Evolutionary conservation across 2,888 invertebrate genomes (phyloP).

Genomic region (Erebia palarica): DNA sequence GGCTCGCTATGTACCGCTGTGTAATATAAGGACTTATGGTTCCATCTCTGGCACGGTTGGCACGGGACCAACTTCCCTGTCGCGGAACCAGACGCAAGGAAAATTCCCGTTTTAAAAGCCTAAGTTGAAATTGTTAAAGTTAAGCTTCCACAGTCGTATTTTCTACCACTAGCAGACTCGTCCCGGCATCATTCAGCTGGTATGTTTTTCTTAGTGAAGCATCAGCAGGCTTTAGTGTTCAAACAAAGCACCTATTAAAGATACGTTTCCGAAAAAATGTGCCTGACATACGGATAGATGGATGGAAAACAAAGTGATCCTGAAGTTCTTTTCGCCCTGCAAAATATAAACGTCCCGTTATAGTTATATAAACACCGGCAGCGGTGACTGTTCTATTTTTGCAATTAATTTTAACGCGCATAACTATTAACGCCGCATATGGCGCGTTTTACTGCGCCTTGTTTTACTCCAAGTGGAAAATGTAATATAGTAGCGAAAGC

Average conservation of each 20-base stretch:
- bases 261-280: not conserved
- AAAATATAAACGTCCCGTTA: not conserved
- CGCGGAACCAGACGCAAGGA: not conserved
- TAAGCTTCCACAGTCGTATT: too few species aligned
- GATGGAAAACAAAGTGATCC: not conserved
- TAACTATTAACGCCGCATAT: constrained; percentile 1
- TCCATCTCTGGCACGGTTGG: not conserved
- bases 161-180: too few species aligned
- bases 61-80: not conserved
- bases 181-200: too few species aligned
- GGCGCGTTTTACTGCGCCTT: not conserved
- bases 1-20: not conserved
- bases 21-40: not conserved
- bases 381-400: not conserved
- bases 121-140: not conserved
- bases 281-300: not conserved
- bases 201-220: too few species aligned
- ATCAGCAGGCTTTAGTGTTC: too few species aligned
- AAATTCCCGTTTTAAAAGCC: not conserved
- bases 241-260: too few species aligned
- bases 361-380: not conserved
- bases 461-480: not conserved
- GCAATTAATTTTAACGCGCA: constrained; percentile 1
- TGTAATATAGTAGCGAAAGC: not conserved
- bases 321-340: not conserved